phyloP scores from a whole-genome alignment of 2,888 invertebrate genomes.

The Petrolisthes manimaculis region DNA sequence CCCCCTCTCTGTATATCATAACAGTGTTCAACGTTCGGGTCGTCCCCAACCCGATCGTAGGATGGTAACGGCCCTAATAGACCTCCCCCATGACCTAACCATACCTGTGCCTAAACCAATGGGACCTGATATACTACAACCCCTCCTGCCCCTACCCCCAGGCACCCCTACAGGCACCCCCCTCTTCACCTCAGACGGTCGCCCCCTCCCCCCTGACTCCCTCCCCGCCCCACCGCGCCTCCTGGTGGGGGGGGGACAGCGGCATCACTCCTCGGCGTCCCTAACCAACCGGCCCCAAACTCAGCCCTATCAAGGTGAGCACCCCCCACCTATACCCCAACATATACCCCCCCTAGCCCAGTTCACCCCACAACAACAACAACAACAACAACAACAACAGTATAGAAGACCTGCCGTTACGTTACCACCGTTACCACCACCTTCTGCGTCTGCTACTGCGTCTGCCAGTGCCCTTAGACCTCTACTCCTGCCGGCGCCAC shows the following conservation, averaged over 20 bases:
- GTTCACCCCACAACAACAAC: constrained; percentile 37
- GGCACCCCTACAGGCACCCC: constrained; percentile 36
- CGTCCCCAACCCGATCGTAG: constrained; percentile 20
- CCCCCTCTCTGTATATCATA: neutral
- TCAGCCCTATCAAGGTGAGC: constrained; percentile 44
- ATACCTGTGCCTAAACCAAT: constrained; percentile 46
- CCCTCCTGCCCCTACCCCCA: constrained; percentile 36
- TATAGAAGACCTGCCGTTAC: constrained; percentile 4
- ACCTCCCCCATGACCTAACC: constrained; percentile 49
- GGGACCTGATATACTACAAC: constrained; percentile 31
- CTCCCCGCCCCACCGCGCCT: constrained; percentile 42
- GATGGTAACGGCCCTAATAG: constrained; percentile 27
- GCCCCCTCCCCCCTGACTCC: constrained; percentile 38
- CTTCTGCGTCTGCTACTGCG: neutral
- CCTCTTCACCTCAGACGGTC: constrained; percentile 56
- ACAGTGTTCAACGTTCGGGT: constrained; percentile 34
- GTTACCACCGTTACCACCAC: constrained; percentile 24
- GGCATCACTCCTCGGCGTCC: constrained; percentile 3
- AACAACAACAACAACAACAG: neutral
- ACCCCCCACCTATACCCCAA: constrained; percentile 46
- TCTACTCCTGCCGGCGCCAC: constrained; percentile 18
- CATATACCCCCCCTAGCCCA: constrained; percentile 45
- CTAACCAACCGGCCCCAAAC: constrained; percentile 46
- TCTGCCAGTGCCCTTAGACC: constrained; percentile 28
- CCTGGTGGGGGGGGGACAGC: neutral